A percentile compares a stretch with the other conserved stretches of the same genome.
These are phyloP conservation scores for Brachirus orientalis DNA, from an alignment of 2,113 vertebrate species.

Conservation along the genomic window DNA sequence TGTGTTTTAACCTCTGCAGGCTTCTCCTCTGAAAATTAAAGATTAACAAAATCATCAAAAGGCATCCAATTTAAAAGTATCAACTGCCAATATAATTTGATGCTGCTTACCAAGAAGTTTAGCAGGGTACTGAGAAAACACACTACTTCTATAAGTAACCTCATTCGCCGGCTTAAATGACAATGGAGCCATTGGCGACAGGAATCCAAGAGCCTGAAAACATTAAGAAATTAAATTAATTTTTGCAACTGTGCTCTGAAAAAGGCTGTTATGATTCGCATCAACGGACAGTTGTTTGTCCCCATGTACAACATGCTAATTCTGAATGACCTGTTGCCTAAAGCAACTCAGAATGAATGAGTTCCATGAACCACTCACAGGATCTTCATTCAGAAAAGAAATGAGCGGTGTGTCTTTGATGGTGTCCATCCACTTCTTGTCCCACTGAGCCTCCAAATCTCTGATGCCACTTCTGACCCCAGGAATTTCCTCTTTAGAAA, in stretches of 20 bases:
- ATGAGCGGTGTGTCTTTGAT: constrained; percentile 75
- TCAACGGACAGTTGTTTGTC: background rate
- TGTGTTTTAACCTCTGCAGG: background rate
- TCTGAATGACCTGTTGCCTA: background rate
- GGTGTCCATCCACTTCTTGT: constrained; percentile 83
- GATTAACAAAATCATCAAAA: background rate
- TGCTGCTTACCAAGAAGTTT: constrained; percentile 80
- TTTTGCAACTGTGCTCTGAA: background rate
- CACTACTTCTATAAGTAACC: constrained; percentile 56
- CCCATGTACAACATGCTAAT: too few species aligned
- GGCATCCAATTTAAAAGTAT: background rate
- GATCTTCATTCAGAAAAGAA: constrained; percentile 71
- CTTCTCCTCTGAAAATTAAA: constrained; percentile 32
- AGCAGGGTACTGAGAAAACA: constrained; percentile 73
- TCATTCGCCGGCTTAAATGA: constrained; percentile 81
- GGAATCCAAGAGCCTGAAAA: constrained; percentile 80
- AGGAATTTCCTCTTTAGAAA: constrained; percentile 67
- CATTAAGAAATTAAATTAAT: background rate
- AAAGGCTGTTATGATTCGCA: background rate
- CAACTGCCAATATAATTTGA: accelerated
- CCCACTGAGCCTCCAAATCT: constrained; percentile 81
- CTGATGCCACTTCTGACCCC: constrained; percentile 58
- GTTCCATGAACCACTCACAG: constrained; percentile 80
- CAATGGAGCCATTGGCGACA: constrained; percentile 75
- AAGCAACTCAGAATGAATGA: background rate